Evolutionary conservation across 1,140 invertebrate species (phyloP).

Genomic region (Mamestra configurata): DNA sequence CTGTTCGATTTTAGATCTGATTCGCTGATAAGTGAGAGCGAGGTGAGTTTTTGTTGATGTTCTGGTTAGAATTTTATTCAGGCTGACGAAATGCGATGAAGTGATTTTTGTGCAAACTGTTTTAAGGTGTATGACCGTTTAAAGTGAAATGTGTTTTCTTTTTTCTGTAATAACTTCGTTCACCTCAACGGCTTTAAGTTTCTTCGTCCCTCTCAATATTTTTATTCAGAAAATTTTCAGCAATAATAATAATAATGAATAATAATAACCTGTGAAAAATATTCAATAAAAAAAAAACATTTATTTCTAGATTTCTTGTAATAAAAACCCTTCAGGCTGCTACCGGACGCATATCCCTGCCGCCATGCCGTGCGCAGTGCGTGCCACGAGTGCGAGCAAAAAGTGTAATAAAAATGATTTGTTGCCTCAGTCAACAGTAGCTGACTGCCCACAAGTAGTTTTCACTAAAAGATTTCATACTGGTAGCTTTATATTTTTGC

Average conservation of each 20-base stretch:
- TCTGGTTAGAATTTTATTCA: neutral
- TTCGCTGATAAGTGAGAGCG: constrained; percentile 21
- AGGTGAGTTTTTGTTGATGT: constrained; percentile 35
- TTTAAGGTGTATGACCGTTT: neutral
- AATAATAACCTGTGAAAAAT: too few relatives aligned
- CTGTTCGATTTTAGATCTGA: constrained; percentile 37
- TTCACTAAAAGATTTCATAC: too few relatives aligned
- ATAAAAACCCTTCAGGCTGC: neutral
- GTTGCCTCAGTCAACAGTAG: neutral
- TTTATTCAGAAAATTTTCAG: too few relatives aligned
- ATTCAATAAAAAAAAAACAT: too few relatives aligned
- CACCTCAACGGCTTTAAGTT: too few relatives aligned
- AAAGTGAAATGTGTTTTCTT: neutral
- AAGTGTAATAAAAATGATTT: constrained; percentile 33
- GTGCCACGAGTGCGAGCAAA: constrained; percentile 17
- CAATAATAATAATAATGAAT: too few relatives aligned
- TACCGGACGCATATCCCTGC: neutral
- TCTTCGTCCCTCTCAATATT: too few relatives aligned
- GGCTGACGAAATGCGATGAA: neutral
- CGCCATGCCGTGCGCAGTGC: constrained; percentile 1
- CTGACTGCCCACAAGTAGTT: neutral
- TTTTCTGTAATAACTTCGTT: too few relatives aligned
- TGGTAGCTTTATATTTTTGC: too few relatives aligned
- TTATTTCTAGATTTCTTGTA: neutral
- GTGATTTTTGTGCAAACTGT: neutral